Evolutionary conservation across 2,113 vertebrate species (phyloP), one percentile per base, ranked within the genome.

Genomic region (Anguilla japonica): DNA sequence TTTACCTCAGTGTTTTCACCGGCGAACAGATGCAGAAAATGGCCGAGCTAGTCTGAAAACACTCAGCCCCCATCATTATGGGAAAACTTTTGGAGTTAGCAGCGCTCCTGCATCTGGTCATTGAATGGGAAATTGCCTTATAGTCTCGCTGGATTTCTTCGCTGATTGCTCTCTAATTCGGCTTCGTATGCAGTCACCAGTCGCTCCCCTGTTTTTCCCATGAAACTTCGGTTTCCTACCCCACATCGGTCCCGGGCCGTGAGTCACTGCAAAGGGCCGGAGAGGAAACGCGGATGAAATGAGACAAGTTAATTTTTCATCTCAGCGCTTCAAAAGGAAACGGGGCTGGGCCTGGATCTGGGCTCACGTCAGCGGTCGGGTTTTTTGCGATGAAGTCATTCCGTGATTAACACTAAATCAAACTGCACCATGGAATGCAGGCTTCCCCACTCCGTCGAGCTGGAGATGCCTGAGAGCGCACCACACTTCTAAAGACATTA

Each of bases 41-140:
- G 26, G 26, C 71, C 1, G 71, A 29, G 85, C 87, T 80, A 93
- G 90, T 89, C 90, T 88, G 79, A 89, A 89, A 92, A 67, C 46
- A 91, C 84, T 82, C 84, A 89, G 88, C 81, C 88, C 81, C 50
- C 87, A 89, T 92, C 89, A 91, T 91, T 91, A 92, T 88, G 90
- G 91, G 88, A 88, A 92, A 92, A 90, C 88, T 92, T 92, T 90
- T 90, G 1, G 67, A 91, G 87, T 34, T 79, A 87, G 89, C 91
- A 88, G 88, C 89, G 87, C 93, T 92, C 92, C 93, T 93, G 93
- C 89, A 86, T 92, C 93, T 94, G 92, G 94, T 95, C 93, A 94
- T 85, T 85, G 88, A 90, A 86, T 91, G 86, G 90, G 92, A 92
- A 95, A 94, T 91, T 79, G 90, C 91, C 91, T 91, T 86, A 89